These are phyloP conservation scores for Hystrix brachyura DNA, from an alignment of 2,113 vertebrate genomes.

Conservation along the genomic window DNA sequence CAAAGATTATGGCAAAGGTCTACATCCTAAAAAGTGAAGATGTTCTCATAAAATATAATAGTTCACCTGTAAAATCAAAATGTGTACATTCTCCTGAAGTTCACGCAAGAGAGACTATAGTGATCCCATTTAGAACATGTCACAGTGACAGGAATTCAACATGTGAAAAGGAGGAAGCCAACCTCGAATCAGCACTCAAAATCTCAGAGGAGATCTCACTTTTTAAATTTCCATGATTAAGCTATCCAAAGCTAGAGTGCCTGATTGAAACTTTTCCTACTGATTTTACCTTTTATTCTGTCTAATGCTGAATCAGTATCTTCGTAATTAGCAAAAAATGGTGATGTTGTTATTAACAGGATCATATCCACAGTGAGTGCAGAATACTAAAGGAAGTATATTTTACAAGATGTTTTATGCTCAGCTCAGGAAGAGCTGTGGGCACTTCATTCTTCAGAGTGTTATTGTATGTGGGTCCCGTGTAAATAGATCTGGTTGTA, in stretches of 20 bases:
- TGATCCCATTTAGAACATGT: background rate
- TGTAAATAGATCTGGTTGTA: constrained; percentile 64
- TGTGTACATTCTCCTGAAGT: background rate
- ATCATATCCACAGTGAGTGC: background rate
- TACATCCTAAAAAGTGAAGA: background rate
- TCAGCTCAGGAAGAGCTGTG: background rate
- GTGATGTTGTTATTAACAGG: background rate
- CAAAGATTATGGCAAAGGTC: background rate
- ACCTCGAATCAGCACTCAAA: background rate
- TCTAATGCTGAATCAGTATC: background rate
- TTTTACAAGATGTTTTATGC: background rate
- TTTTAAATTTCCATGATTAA: background rate
- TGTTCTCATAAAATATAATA: background rate
- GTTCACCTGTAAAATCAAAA: background rate
- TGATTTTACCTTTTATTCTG: background rate
- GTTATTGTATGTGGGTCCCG: background rate
- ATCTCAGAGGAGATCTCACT: background rate
- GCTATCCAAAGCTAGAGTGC: background rate
- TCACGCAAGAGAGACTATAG: background rate
- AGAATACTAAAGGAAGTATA: background rate
- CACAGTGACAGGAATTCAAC: background rate
- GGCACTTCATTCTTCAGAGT: background rate
- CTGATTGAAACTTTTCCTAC: background rate
- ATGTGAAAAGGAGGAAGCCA: background rate
- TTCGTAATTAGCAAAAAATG: background rate